phyloP scores from a whole-genome alignment of 2,888 invertebrate species.

The Lapara coniferarum region DNA sequence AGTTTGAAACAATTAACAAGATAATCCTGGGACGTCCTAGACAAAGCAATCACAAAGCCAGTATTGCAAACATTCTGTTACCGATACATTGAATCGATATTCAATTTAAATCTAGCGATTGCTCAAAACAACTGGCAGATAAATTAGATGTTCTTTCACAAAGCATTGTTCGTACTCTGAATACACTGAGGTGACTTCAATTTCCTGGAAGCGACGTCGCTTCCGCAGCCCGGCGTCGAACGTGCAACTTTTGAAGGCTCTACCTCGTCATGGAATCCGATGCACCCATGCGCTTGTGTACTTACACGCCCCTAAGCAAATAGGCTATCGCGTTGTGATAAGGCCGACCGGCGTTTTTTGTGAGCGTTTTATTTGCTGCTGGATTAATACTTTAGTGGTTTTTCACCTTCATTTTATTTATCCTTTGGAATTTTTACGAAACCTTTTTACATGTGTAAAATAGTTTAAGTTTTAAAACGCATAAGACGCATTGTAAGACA shows the following conservation, averaged over 20 bases:
- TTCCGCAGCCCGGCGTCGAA: conserved; percentile 63
- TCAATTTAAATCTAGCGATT: conserved; percentile 73
- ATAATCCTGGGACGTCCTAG: neutral
- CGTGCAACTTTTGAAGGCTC: conserved; percentile 73
- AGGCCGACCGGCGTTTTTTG: conserved; percentile 26
- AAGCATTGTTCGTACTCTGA: conserved; percentile 74
- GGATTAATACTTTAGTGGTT: neutral
- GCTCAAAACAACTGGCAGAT: conserved; percentile 73
- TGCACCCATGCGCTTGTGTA: conserved; percentile 71
- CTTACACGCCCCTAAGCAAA: conserved; percentile 69
- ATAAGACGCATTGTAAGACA: too few relatives aligned
- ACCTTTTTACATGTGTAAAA: too few relatives aligned
- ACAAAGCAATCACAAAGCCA: conserved; percentile 17
- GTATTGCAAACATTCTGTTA: conserved; percentile 24
- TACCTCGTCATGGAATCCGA: conserved; percentile 68
- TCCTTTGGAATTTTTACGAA: too few relatives aligned
- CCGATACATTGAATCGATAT: conserved; percentile 67
- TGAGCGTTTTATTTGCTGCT: neutral
- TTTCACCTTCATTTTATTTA: neutral
- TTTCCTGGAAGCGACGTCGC: conserved; percentile 72
- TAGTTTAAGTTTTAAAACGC: too few relatives aligned
- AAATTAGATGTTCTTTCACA: conserved; percentile 81
- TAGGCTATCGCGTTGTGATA: conserved; percentile 63
- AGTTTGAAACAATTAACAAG: neutral
- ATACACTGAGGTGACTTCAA: conserved; percentile 77